Evolutionary conservation across 2,113 vertebrate genomes (phyloP).

Genomic region (Anas platyrhynchos): DNA sequence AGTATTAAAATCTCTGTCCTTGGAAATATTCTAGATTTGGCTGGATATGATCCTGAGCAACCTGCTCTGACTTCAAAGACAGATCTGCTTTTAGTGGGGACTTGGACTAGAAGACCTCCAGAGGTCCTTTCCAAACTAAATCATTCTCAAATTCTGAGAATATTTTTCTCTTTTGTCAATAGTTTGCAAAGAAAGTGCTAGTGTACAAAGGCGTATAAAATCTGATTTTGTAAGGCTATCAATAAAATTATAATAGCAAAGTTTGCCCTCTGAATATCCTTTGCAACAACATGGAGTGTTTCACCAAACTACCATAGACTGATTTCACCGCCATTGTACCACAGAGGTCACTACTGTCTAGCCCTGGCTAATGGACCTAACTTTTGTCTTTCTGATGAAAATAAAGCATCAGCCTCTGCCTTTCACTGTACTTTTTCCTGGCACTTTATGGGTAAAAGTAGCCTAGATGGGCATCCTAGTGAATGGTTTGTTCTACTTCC

Average conservation of each 20-base stretch:
- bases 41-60: not conserved
- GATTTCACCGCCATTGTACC: not conserved
- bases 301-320: not conserved
- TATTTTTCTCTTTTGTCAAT: slow-evolving; percentile 1
- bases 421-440: not conserved
- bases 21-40: slow-evolving; percentile 25
- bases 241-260: not conserved
- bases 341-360: not conserved
- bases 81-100: not conserved
- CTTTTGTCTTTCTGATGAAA: not conserved
- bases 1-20: slow-evolving; percentile 32
- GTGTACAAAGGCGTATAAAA: not conserved
- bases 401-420: not conserved
- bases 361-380: not conserved
- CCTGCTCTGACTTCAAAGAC: slow-evolving; percentile 30
- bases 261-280: not conserved
- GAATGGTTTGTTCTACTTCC: not conserved
- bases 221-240: not conserved
- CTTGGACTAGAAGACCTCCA: not conserved
- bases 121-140: slow-evolving; percentile 14
- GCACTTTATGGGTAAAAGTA: not conserved
- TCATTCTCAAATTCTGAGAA: slow-evolving; percentile 29
- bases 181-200: not conserved
- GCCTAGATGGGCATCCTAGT: not conserved
- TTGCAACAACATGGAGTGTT: not conserved